Percentiles rank a stretch among this genome's conserved stretches.
These are phyloP conservation scores for Pyrrhia umbra DNA, from an alignment of 2,888 invertebrate species.

Conservation along the genomic window DNA sequence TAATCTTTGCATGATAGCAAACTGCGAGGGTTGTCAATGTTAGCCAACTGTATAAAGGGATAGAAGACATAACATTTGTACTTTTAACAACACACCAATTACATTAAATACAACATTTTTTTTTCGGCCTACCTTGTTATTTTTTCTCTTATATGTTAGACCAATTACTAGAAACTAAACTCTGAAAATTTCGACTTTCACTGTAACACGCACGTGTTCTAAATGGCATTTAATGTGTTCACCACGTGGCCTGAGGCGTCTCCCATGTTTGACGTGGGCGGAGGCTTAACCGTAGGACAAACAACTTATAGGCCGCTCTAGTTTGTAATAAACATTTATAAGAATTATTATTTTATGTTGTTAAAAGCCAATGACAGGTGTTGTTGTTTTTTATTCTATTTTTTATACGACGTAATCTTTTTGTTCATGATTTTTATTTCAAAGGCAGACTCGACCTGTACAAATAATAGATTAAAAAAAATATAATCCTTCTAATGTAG, in stretches of 20 bases:
- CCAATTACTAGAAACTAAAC: background rate
- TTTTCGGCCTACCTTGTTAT: background rate
- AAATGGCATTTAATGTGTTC: constrained; percentile 13
- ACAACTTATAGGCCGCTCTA: constrained; percentile 27
- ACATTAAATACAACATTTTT: background rate
- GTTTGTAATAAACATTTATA: constrained; percentile 19
- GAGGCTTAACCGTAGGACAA: constrained; percentile 13
- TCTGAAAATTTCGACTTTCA: constrained; percentile 1
- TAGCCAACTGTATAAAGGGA: background rate
- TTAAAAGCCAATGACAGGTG: background rate
- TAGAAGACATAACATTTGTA: background rate
- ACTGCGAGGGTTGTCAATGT: background rate
- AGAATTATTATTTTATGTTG: constrained; percentile 8
- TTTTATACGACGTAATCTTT: background rate
- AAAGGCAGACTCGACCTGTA: too few species aligned
- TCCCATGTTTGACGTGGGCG: constrained; percentile 13
- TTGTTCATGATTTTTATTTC: background rate
- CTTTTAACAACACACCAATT: background rate
- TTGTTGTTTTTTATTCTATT: background rate
- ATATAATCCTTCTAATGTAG: background rate
- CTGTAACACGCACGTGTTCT: constrained; percentile 14
- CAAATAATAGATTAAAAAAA: too few species aligned
- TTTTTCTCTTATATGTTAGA: background rate
- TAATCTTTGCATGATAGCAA: too few species aligned
- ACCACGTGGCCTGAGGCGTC: constrained; percentile 19